Evolutionary conservation across 23 tunicate species (phyloP).

Genomic region (Halocynthia roretzi): DNA sequence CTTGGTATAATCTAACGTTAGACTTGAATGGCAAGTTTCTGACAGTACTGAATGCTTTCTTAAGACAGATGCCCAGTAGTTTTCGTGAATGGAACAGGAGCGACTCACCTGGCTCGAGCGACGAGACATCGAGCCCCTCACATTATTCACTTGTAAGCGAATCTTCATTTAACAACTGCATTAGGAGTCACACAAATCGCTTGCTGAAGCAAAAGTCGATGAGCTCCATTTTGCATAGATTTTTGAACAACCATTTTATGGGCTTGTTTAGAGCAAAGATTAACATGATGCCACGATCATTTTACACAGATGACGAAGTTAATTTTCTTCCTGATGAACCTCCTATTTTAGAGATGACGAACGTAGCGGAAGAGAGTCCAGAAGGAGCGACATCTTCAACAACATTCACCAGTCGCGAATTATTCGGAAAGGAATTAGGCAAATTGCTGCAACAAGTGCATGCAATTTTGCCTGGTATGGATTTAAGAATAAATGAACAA

Average conservation of each 20-base stretch:
- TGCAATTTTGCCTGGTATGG: too few species aligned
- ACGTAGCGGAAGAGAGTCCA: too few species aligned
- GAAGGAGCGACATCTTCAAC: too few species aligned
- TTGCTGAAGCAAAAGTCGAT: constrained; percentile 11
- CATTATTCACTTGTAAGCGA: not conserved
- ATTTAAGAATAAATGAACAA: not conserved
- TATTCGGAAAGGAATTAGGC: too few species aligned
- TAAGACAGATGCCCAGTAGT: constrained; percentile 6
- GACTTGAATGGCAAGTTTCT: constrained; percentile 31
- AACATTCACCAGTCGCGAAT: too few species aligned
- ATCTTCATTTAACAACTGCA: not conserved
- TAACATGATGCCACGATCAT: constrained; percentile 10
- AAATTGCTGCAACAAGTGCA: too few species aligned
- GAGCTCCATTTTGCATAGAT: constrained; percentile 12
- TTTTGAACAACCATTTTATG: not conserved
- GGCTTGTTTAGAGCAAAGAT: constrained; percentile 19
- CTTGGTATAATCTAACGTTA: constrained; percentile 44
- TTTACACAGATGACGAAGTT: not conserved
- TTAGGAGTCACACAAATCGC: constrained; percentile 10
- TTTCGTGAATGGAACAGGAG: not conserved
- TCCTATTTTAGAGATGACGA: too few species aligned
- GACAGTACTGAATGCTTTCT: constrained; percentile 12
- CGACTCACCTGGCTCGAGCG: not conserved
- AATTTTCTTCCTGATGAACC: too few species aligned
- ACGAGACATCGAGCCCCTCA: not conserved